Conservation (phyloP, 2,797 vertebrate species). For the Carapus acus region DNA sequence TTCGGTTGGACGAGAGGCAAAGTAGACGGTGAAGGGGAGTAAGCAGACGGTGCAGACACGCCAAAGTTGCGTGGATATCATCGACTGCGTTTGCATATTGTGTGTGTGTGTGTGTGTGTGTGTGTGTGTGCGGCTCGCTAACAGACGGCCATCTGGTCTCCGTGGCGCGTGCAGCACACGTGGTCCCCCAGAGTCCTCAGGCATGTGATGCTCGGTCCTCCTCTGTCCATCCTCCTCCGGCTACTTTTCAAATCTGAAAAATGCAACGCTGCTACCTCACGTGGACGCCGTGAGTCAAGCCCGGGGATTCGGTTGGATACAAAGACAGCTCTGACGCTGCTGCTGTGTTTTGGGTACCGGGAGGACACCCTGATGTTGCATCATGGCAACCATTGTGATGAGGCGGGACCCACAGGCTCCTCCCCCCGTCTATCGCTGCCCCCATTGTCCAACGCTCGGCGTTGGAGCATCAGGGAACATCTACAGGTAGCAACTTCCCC, state of each 20-base stretch:
- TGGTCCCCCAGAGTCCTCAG: slow-evolving; percentile 70
- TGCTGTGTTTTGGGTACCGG: no score
- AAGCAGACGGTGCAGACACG: slow-evolving; percentile 68
- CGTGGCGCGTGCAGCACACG: slow-evolving; percentile 76
- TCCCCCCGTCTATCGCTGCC: slow-evolving; percentile 2
- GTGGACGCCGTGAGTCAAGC: background rate
- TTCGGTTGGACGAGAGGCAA: slow-evolving; percentile 44
- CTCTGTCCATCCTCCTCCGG: slow-evolving; percentile 5
- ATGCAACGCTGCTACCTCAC: background rate
- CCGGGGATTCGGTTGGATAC: background rate
- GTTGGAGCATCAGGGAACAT: slow-evolving; percentile 22
- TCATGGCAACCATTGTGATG: slow-evolving; percentile 8
- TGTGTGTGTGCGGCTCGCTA: slow-evolving; percentile 42
- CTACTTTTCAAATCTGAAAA: slow-evolving; percentile 23
- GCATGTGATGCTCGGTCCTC: slow-evolving; percentile 52
- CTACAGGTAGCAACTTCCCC: slow-evolving; percentile 48
- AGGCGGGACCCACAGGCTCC: background rate
- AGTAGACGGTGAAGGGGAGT: slow-evolving; percentile 20
- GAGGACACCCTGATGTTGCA: background rate
- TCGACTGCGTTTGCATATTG: slow-evolving; percentile 39
- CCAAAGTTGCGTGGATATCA: slow-evolving; percentile 58
- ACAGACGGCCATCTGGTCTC: slow-evolving; percentile 72
- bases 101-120: slow-evolving; percentile 18
- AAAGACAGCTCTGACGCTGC: background rate
- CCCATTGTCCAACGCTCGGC: slow-evolving; percentile 26